Conservation (phyloP, 2,797 vertebrate genomes). For the Novumbra hubbsi region DNA sequence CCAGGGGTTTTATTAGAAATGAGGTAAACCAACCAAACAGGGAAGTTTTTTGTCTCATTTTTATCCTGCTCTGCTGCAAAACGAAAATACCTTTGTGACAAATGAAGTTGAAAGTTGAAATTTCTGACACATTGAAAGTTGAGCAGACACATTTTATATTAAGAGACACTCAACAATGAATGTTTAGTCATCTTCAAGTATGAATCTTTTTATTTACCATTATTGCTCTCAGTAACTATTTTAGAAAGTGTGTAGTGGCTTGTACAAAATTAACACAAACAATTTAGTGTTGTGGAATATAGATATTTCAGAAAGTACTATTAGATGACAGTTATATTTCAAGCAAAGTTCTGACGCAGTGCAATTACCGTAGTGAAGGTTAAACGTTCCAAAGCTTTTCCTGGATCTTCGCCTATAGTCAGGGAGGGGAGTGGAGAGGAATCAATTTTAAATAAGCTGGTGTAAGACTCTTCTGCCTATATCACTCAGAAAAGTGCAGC, state of each 20-base stretch:
- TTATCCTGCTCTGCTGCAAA: no score
- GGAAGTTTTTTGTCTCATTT: no score
- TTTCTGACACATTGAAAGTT: background rate
- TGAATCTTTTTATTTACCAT: background rate
- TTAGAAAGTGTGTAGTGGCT: background rate
- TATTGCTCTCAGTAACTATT: background rate
- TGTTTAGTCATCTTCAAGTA: background rate
- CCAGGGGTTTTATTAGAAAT: no score
- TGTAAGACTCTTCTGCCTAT: conserved; percentile 43
- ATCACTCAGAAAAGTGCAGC: conserved; percentile 63
- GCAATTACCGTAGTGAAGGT: conserved; percentile 44
- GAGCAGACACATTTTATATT: background rate
- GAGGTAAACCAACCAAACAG: no score
- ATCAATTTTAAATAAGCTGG: conserved; percentile 58
- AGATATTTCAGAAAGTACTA: conserved; percentile 7
- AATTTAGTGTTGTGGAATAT: background rate
- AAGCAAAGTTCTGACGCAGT: conserved; percentile 38
- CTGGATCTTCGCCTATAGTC: conserved; percentile 44
- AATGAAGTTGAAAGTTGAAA: no score
- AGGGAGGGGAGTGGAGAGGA: conserved; percentile 43
- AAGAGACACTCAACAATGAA: background rate
- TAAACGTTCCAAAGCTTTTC: conserved; percentile 31
- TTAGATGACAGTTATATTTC: conserved; percentile 4
- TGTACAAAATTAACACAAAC: conserved; percentile 8
- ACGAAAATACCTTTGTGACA: no score